phyloP scores from a whole-genome alignment of 2,888 invertebrate genomes.

The Drosophila testacea region DNA sequence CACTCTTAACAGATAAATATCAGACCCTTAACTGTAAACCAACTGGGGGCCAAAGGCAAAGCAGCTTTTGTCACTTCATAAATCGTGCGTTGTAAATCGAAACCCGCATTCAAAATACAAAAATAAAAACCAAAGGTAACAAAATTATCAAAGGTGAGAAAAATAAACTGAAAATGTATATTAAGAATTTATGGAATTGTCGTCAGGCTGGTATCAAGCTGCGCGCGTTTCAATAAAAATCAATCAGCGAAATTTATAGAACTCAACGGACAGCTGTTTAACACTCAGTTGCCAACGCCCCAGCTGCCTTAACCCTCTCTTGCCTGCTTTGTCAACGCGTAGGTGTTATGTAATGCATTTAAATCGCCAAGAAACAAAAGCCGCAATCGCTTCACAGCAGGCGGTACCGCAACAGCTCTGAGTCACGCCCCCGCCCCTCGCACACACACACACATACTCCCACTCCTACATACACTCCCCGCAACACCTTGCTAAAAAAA shows the following conservation, averaged over 20 bases:
- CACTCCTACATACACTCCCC: slow-evolving; percentile 1
- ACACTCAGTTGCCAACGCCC: slow-evolving; percentile 47
- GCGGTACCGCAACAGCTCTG: slow-evolving; percentile 48
- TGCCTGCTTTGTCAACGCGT: slow-evolving; percentile 57
- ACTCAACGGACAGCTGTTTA: slow-evolving; percentile 69
- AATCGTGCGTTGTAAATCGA: slow-evolving; percentile 62
- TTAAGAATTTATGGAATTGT: slow-evolving; percentile 67
- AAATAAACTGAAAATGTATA: slow-evolving; percentile 9
- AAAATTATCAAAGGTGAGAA: slow-evolving; percentile 1
- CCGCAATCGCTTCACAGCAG: slow-evolving; percentile 58
- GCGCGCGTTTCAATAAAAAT: slow-evolving; percentile 79
- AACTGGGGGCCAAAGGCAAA: slow-evolving; percentile 20
- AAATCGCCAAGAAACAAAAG: slow-evolving; percentile 66
- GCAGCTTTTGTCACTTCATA: slow-evolving; percentile 76
- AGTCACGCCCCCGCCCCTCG: slow-evolving; percentile 51
- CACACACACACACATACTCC: background rate
- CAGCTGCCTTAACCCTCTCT: background rate
- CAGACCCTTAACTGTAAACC: slow-evolving; percentile 22
- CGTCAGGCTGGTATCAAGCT: slow-evolving; percentile 69
- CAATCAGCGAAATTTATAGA: slow-evolving; percentile 78
- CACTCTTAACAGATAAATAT: slow-evolving; percentile 26
- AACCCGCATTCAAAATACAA: slow-evolving; percentile 56
- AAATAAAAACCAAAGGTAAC: background rate
- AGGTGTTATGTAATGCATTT: slow-evolving; percentile 75
- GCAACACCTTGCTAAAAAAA: slow-evolving; percentile 54